Evolutionary conservation across 2,888 invertebrate genomes (phyloP).

Genomic region (Spilarctia lutea): DNA sequence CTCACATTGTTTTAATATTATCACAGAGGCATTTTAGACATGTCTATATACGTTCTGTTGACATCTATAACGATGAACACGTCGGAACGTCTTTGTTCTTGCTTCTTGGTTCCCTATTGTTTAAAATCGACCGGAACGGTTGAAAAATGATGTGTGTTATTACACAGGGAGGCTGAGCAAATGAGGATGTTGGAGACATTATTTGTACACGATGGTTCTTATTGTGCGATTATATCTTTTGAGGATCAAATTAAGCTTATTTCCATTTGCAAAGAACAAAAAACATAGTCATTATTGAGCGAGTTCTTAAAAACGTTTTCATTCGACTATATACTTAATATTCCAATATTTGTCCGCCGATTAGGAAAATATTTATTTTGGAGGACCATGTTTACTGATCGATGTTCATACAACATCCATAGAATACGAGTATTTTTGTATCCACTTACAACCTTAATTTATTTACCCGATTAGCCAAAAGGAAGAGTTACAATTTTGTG

Average conservation of each 20-base stretch:
- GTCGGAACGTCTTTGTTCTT: slow-evolving; percentile 38
- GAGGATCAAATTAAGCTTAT: neutral
- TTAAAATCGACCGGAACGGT: slow-evolving; percentile 36
- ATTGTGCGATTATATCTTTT: neutral
- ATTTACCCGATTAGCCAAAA: too few relatives aligned
- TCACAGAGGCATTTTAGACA: slow-evolving; percentile 8
- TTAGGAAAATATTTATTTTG: too few relatives aligned
- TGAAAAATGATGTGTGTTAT: slow-evolving; percentile 44
- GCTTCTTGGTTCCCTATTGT: slow-evolving; percentile 39
- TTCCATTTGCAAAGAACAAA: neutral
- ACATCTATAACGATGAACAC: slow-evolving; percentile 13
- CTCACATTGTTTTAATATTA: slow-evolving; percentile 10
- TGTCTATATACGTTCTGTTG: slow-evolving; percentile 12
- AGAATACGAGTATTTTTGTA: too few relatives aligned
- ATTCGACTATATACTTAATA: too few relatives aligned
- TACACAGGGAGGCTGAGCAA: slow-evolving; percentile 13
- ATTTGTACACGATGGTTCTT: slow-evolving; percentile 6
- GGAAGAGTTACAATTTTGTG: too few relatives aligned
- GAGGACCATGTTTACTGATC: too few relatives aligned
- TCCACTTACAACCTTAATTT: too few relatives aligned
- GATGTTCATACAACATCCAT: too few relatives aligned
- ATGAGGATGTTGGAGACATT: slow-evolving; percentile 13
- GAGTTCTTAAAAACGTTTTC: too few relatives aligned
- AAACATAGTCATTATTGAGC: too few relatives aligned
- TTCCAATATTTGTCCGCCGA: neutral